phyloP scores from a whole-genome alignment of 2,797 vertebrate species.

The Crocidura indochinensis region DNA sequence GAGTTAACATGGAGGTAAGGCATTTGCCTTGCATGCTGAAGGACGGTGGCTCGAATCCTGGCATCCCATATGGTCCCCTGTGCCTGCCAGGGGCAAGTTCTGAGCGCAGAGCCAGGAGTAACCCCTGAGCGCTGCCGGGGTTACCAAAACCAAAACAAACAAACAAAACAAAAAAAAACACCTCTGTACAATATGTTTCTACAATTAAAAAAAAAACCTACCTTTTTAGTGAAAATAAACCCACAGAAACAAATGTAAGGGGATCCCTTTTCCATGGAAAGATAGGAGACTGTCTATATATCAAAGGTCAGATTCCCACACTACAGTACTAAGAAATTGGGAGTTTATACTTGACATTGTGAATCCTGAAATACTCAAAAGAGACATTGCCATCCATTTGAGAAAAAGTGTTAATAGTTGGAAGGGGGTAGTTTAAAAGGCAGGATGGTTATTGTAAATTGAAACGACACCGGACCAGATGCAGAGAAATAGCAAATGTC shows the following conservation, averaged over 20 bases:
- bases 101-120: too few species aligned
- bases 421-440: background rate
- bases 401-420: constrained; percentile 53
- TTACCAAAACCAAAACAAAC: too few species aligned
- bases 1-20: too few species aligned
- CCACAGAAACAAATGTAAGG: background rate
- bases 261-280: constrained; percentile 1
- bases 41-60: too few species aligned
- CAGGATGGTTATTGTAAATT: constrained; percentile 76
- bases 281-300: background rate
- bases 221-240: too few species aligned
- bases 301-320: constrained; percentile 77
- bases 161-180: too few species aligned
- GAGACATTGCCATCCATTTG: constrained; percentile 60
- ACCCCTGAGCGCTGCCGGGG: too few species aligned
- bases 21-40: too few species aligned
- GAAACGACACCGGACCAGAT: constrained; percentile 56
- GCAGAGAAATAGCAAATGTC: constrained; percentile 75
- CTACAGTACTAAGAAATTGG: constrained; percentile 64
- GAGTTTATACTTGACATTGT: constrained; percentile 66
- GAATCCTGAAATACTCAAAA: constrained; percentile 63
- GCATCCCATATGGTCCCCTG: too few species aligned
- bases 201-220: too few species aligned
- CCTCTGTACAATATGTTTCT: too few species aligned
- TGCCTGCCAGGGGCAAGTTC: too few species aligned